These are phyloP conservation scores for Pomatostomus ruficeps DNA, from an alignment of 2,113 vertebrate species.

Conservation along the genomic window DNA sequence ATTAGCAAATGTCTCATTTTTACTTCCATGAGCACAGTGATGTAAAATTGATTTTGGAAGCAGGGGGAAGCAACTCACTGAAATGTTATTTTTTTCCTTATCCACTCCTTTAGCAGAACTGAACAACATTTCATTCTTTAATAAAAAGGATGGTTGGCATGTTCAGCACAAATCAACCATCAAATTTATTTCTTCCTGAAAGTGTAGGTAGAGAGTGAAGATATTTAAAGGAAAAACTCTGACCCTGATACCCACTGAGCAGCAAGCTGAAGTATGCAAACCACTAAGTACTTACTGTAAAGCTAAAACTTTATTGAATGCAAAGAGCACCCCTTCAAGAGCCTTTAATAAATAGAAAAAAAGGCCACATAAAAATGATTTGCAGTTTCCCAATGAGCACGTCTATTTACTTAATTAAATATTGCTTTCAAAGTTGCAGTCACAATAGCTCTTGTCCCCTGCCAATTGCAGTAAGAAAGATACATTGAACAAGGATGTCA, in stretches of 20 bases:
- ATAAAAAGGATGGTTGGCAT: not conserved
- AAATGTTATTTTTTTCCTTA: not conserved
- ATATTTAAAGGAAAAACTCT: not conserved
- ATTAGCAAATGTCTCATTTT: not conserved
- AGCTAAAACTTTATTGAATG: not conserved
- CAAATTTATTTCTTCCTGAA: not conserved
- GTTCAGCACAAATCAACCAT: not conserved
- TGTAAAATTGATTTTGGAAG: not conserved
- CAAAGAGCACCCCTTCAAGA: not conserved
- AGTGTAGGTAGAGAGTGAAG: not conserved
- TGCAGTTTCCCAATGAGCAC: not conserved
- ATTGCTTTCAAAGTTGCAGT: constrained; percentile 54
- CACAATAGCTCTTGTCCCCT: constrained; percentile 41
- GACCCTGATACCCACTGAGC: not conserved
- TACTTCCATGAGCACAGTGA: not conserved
- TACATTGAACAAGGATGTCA: constrained; percentile 45
- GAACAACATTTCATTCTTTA: not conserved
- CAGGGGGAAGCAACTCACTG: not conserved
- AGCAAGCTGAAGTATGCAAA: not conserved
- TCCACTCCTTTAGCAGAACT: not conserved
- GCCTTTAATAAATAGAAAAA: not conserved
- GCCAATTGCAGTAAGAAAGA: constrained; percentile 51
- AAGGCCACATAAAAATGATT: not conserved
- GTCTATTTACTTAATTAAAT: constrained; percentile 50
- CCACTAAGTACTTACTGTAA: not conserved